phyloP scores from a whole-genome alignment of 2,113 vertebrate genomes.

The Syngnathus floridae region DNA sequence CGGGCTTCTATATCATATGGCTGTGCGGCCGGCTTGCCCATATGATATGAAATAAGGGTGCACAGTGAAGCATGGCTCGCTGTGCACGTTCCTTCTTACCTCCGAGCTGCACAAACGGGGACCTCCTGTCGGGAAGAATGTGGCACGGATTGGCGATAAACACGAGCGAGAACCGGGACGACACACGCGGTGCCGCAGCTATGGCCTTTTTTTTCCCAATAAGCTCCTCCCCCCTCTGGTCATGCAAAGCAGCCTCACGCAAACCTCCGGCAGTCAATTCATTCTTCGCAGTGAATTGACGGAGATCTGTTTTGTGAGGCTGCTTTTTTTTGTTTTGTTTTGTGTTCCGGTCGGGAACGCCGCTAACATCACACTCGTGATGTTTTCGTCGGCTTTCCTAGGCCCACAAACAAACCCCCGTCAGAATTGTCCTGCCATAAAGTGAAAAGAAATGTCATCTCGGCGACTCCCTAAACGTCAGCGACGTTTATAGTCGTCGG shows the following conservation, averaged over 20 bases:
- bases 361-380: slow-evolving; percentile 31
- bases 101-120: slow-evolving; percentile 48
- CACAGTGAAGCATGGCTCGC: slow-evolving; percentile 64
- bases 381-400: slow-evolving; percentile 24
- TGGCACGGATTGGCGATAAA: slow-evolving; percentile 44
- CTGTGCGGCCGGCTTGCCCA: slow-evolving; percentile 43
- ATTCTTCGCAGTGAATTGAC: slow-evolving; percentile 3
- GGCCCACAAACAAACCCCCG: not conserved
- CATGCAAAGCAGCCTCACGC: slow-evolving; percentile 58
- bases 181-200: slow-evolving; percentile 24
- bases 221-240: slow-evolving; percentile 34
- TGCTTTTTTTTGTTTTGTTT: slow-evolving; percentile 32
- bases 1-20: slow-evolving; percentile 64
- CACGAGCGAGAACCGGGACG: slow-evolving; percentile 30
- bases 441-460: slow-evolving; percentile 56
- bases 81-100: slow-evolving; percentile 52
- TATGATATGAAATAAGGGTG: slow-evolving; percentile 66
- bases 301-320: slow-evolving; percentile 50
- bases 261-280: slow-evolving; percentile 15
- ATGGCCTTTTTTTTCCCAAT: slow-evolving; percentile 22
- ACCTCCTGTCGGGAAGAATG: slow-evolving; percentile 46
- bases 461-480: slow-evolving; percentile 51
- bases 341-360: slow-evolving; percentile 43
- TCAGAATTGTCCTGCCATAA: slow-evolving; percentile 21
- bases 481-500: slow-evolving; percentile 51